Base-by-base conservation (phyloP, 2,797 vertebrate genomes). In the Arnoldichthys spilopterus region DNA sequence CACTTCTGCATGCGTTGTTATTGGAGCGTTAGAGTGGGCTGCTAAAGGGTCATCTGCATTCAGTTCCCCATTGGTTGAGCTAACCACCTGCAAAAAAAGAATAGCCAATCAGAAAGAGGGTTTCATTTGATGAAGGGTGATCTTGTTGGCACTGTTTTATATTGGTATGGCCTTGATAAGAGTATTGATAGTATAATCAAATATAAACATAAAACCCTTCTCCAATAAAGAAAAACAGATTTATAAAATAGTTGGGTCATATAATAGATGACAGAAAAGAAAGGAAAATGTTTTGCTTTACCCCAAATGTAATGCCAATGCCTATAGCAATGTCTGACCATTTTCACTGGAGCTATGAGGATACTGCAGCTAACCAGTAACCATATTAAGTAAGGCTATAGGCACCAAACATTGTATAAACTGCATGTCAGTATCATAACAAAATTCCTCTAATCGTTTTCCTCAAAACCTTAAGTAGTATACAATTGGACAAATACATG, bases 51-150 rank as follows among this genome's bases (percentile, higher is more conserved):
- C 97, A 0, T 98, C 97, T 6, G 94, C 93, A 6, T 98, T 99
- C 91, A 98, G 94, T 90, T 99, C 97, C 82, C 97, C 97, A 0
- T 99, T 99, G 88, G 97, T 98, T 20, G 97, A 98, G 87, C 95
- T 98, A 81, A 98, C 96, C 93, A 98, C 97, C 97, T 98, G 92
- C n/a, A 82, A 86, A 80, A 90, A 80, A 92, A 34, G 26, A 22
- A 22, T 4, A 28, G 30, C 12, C 49, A 54, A 71, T 71, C 30
- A 71, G 30, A 54, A 63, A 49, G 30, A 58, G 11, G 28, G 56
- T 40, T 61, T 68, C 4, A 74, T 16, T 4, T 11, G 6, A 47
- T 64, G 6, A 54, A 1, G 4, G 45, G 40, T 28, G 26, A 70
- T 20, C 24, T 47, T 30, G 15, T 4, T 51, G 66, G 20, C 12